Evolutionary conservation across 2,888 invertebrate genomes (phyloP), one percentile per base, ranked within the genome.

Genomic region (Cheilosia pagana): DNA sequence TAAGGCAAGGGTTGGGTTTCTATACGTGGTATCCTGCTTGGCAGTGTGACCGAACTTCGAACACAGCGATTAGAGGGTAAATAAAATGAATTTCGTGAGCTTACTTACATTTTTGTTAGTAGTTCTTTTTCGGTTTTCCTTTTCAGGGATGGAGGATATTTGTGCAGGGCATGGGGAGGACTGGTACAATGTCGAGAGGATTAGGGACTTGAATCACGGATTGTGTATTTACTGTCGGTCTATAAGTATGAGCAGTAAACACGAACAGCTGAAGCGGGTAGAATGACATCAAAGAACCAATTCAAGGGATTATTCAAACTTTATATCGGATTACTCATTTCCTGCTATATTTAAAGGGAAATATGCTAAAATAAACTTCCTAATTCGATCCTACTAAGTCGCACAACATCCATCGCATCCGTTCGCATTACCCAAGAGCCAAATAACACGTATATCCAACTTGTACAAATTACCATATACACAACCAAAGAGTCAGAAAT

Each of bases 51-150:
- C 70, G 83, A 83, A 83, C 62, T 83, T 83, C 70, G 83, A 74
- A 83, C 74, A 75, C 63, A 55, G 63, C 83, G 83, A 83, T 83
- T 79, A 85, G 75, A 71, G 85, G 70, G 81, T 85, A 81, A 85
- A 81, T 79, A 81, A 81, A 85, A 81, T 81, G 85, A 85, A 81
- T 79, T 85, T 85, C 85, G 85, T 85, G 85, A 75, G 85, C 81
- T 85, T 76, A 81, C 60, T 81, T 75, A 75, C 75, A 59, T 85
- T 81, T 71, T 63, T 67, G 41, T 75, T 45, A 59, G 68, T 79
- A 68, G 50, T 62, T 74, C 23, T 50, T 23, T 50, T 12, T 12
- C 7, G 7, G 28, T 28, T 28, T 28, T 28, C 0, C 28, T 28
- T 28, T 28, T 50, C 50, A 21, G 41, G 57, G 79, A 70, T 62